Conservation (phyloP, 1,140 invertebrate species). For the Phocides pigmalion region DNA sequence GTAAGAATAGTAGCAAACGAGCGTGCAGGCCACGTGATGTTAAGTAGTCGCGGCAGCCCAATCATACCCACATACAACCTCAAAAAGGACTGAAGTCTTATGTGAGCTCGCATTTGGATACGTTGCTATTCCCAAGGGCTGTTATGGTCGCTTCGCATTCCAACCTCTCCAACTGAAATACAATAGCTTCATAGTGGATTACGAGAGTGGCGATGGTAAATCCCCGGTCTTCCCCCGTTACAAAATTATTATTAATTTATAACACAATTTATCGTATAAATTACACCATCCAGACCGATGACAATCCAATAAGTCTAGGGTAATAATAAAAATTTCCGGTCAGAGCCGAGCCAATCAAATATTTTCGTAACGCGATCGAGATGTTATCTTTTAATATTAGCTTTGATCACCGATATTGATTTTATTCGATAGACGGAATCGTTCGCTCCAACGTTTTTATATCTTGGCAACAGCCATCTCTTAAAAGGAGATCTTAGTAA, state of each 20-base stretch:
- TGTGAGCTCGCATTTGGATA: too few relatives aligned
- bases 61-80: too few relatives aligned
- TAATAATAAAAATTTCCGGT: slow-evolving; percentile 42
- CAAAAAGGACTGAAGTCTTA: too few relatives aligned
- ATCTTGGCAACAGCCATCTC: slow-evolving; percentile 20
- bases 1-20: too few relatives aligned
- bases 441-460: slow-evolving; percentile 18
- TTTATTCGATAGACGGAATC: slow-evolving; percentile 14
- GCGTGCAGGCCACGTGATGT: too few relatives aligned
- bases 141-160: too few relatives aligned
- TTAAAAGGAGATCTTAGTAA: slow-evolving; percentile 20
- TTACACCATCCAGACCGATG: slow-evolving; percentile 11
- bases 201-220: too few relatives aligned
- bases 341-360: slow-evolving; percentile 54
- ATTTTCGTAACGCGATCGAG: slow-evolving; percentile 53
- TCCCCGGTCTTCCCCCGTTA: too few relatives aligned
- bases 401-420: slow-evolving; percentile 35
- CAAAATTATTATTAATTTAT: neutral
- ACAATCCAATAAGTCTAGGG: slow-evolving; percentile 41
- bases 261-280: slow-evolving; percentile 17
- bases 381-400: slow-evolving; percentile 67
- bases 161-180: too few relatives aligned
- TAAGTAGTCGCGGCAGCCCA: too few relatives aligned
- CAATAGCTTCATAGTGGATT: too few relatives aligned
- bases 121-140: too few relatives aligned